Percentiles rank a stretch among this genome's conserved stretches.
Evolutionary conservation across 2,888 invertebrate species (phyloP).

Genomic region (Vesta saturnalis): DNA sequence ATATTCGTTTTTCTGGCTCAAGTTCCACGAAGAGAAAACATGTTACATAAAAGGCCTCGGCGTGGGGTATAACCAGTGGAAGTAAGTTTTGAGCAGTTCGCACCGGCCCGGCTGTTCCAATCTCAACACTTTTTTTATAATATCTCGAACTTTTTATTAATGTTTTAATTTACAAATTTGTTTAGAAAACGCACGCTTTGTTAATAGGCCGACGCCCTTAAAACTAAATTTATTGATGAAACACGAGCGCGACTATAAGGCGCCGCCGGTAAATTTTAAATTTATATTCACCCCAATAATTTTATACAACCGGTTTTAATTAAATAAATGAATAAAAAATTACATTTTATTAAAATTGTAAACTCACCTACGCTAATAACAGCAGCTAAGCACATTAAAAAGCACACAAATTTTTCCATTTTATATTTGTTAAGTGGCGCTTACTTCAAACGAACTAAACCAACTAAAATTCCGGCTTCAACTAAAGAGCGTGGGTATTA

Average conservation of each 20-base stretch:
- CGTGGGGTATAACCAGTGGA: background rate
- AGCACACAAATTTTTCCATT: constrained; percentile 27
- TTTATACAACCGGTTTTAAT: background rate
- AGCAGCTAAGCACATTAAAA: constrained; percentile 22
- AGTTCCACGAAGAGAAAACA: constrained; percentile 8
- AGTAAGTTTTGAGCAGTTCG: background rate
- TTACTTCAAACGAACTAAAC: constrained; percentile 5
- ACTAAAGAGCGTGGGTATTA: constrained; percentile 25
- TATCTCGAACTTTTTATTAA: too few species aligned
- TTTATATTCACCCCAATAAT: too few species aligned
- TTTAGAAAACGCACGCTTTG: too few species aligned
- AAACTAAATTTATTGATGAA: background rate
- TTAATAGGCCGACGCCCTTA: too few species aligned
- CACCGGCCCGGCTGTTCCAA: too few species aligned
- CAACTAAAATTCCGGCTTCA: constrained; percentile 18
- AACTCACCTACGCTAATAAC: constrained; percentile 12
- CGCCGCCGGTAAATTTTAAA: too few species aligned
- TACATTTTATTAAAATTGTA: too few species aligned
- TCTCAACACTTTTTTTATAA: too few species aligned
- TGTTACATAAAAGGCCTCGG: constrained; percentile 12
- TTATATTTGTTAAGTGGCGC: constrained; percentile 9
- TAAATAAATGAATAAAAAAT: too few species aligned
- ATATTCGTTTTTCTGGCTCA: constrained; percentile 8
- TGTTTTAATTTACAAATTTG: too few species aligned
- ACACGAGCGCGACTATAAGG: background rate